phyloP scores from a whole-genome alignment of 2,888 invertebrate species.

The Ectemnius cavifrons region DNA sequence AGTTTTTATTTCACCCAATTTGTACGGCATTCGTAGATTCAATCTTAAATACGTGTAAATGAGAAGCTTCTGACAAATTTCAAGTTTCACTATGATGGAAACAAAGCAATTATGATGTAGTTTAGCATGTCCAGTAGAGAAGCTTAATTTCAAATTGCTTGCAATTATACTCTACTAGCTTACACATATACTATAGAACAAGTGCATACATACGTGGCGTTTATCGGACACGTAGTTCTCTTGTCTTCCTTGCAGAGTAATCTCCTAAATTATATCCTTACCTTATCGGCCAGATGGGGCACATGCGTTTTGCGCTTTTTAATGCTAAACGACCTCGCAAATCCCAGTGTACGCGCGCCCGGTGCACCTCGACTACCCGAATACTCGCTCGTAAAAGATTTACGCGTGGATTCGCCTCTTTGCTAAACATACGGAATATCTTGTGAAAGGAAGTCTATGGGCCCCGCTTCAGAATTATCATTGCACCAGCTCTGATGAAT shows the following conservation, averaged over 20 bases:
- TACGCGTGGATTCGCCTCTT: slow-evolving; percentile 9
- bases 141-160: no score
- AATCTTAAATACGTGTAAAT: no score
- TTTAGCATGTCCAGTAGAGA: no score
- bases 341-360: not conserved
- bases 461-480: slow-evolving; percentile 2
- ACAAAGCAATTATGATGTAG: no score
- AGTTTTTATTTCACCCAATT: no score
- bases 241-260: slow-evolving; percentile 5
- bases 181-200: no score
- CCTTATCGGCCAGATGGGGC: slow-evolving; percentile 17
- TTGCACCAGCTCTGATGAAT: not conserved
- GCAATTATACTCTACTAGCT: no score
- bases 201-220: no score
- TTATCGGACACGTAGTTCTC: slow-evolving; percentile 4
- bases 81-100: no score
- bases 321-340: slow-evolving; percentile 10
- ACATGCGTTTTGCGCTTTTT: slow-evolving; percentile 18
- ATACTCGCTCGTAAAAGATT: slow-evolving; percentile 9
- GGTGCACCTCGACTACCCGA: not conserved
- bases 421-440: not conserved
- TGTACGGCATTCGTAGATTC: no score
- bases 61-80: no score
- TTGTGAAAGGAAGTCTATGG: slow-evolving; percentile 10
- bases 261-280: slow-evolving; percentile 13